Base-by-base conservation (phyloP, 2,888 invertebrate species). In the Ptychoptera contaminata region DNA sequence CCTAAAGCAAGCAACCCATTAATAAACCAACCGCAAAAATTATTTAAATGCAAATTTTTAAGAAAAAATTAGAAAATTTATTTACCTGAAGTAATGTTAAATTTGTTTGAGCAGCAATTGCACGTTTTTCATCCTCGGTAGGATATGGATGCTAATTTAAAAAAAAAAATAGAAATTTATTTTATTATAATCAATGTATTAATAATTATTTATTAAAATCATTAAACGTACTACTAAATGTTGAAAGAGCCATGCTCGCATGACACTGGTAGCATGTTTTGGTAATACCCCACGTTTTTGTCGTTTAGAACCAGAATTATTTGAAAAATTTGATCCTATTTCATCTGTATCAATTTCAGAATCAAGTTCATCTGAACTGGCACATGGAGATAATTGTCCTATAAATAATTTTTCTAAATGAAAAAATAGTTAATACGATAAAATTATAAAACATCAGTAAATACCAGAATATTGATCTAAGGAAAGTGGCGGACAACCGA, bases 231-330 rank as follows among this genome's bases (percentile, higher is more conserved):
- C 93, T 67, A 92, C 91, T 57, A 94, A 75, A 66, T 94, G 93
- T 62, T 93, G 91, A 69, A 94, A 94, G 50, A 94, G 75, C 94
- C 94, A 94, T 44, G 91, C 86, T 51, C 93, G 70, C 90, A 94
- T 90, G 51, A 90, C 90, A 65, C 91, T 91, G 44, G 94, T 96
- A 51, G 94, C 94, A 61, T 90, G 88, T 58, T 94, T 83, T 31
- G 94, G 94, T 57, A 96, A 72, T 52, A 94, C 91, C 11, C 94
- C 93, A 11, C 94, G 73, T 68, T 87, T 87, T 56, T 79, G 82
- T 55, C 78, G 73, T 51, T 75, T 68, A 55, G 73, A 70, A 62
- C 72, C 43, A 35, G 53, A 50, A 48, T 53, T 14, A 65, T 67
- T 16, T 57, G 64, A 34, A 61, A 61, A 8, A 53, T 67, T 67